Base-by-base conservation (phyloP, 1,140 invertebrate species). In the Sitobion miscanthi region DNA sequence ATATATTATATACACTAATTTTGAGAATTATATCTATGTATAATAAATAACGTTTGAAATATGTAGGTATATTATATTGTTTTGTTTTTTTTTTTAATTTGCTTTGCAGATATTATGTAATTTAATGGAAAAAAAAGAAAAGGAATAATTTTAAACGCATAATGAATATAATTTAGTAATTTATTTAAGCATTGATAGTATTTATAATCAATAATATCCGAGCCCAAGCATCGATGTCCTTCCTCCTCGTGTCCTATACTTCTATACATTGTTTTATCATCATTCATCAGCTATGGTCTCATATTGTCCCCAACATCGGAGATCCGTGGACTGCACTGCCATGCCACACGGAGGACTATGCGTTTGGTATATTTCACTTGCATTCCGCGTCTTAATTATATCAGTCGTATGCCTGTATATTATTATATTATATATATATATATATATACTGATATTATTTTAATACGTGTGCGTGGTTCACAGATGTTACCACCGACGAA, bases 401-500 rank as follows among this genome's bases (percentile, higher is more conserved):
- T 83, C 62, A 77, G 14, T 11, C 6, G 42, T 42, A 42, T 42
- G 42, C 42, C 42, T 42, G 14, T 83, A 42, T 83, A 83, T 83
- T 82, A 38, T 20, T 42, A 77, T 77, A 77, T 35, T 42, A 77
- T 77, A 77, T 35, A 77, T 35, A 35, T 69, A 69, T 42, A 77
- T 77, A 77, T 35, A 77, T 35, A 35, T 69, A 69, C 4, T 6
- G 14, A 69, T 30, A 23, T 42, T 83, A 42, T 21, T 83, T 83
- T 42, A 83, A 83, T 77, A 77, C 62, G 30, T 77, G 62, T 77
- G 62, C 62, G 62, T 77, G 62, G 62, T 77, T 6, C 62, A 77
- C 62, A 77, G 62, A 77, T 77, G 62, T 77, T 77, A 77, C 30
- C 62, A 35, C 62, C 62, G n/a, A 77, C 62, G 62, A 77, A 77